Conservation (phyloP, 2,888 invertebrate genomes). For the Prosapia bicincta region DNA sequence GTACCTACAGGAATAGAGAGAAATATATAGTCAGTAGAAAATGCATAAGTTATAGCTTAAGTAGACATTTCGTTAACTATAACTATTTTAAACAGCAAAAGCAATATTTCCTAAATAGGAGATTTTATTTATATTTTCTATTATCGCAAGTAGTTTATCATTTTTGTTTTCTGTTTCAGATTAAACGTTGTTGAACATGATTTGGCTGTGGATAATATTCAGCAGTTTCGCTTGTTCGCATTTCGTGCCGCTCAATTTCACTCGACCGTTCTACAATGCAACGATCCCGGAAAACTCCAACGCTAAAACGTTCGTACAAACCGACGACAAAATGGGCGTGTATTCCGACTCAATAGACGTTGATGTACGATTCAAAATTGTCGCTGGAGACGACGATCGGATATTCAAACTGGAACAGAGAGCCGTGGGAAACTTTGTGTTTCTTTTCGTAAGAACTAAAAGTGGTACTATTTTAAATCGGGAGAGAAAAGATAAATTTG, state of each 20-base stretch:
- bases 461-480: constrained; percentile 87
- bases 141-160: no score
- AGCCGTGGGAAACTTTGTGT: constrained; percentile 89
- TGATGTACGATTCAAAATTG: constrained; percentile 65
- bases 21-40: no score
- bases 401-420: constrained; percentile 89
- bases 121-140: no score
- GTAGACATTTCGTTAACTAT: no score
- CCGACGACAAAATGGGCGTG: constrained; percentile 76
- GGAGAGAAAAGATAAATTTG: constrained; percentile 80
- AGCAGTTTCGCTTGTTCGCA: background rate
- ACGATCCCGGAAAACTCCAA: constrained; percentile 88
- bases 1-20: no score
- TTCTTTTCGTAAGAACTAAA: constrained; percentile 81
- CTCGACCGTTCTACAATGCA: constrained; percentile 73
- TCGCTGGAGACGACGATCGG: constrained; percentile 79
- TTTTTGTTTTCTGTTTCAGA: background rate
- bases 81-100: no score
- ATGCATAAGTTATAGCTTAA: no score
- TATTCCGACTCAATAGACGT: constrained; percentile 43
- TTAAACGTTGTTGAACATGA: background rate
- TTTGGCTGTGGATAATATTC: background rate
- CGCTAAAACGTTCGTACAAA: constrained; percentile 72
- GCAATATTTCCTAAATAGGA: no score
- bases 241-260: constrained; percentile 59